Evolutionary conservation across 92 coral and sea anemone genomes (phyloP), one percentile per base, ranked within the genome.

Genomic region (Porites divaricata): DNA sequence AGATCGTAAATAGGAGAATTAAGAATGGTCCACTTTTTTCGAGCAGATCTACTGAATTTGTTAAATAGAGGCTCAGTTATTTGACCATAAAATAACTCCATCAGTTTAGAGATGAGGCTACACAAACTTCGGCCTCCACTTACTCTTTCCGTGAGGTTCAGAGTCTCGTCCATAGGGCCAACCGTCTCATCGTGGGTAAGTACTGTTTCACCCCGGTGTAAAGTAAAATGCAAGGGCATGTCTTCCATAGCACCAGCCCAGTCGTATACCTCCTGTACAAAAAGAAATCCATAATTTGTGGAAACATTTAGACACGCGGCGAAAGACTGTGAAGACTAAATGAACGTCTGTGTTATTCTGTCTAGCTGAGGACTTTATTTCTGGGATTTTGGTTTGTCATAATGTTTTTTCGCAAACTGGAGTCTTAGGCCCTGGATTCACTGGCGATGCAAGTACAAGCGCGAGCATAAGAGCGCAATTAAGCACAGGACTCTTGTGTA

Each of bases 271-370:
- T 62, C 66, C 66, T 62, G 66, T 62, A 20, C 9, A 15, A 62
- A 15, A 62, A 10, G 66, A 62, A 62, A 62, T 62, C 66, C 66
- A 62, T 62, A 62, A 62, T 62, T 62, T 62, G 66, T 62, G 66
- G 66, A 62, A 62, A 62, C 66, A 62, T 62, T n/a, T 62, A 62
- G 11, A 62, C 66, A 62, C 66, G 66, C 66, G 17, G 66, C 66
- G 66, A 62, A 62, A 62, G 66, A 62, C 66, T 62, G 66, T 62
- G 66, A 62, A 62, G 66, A 62, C 66, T 62, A 62, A 62, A 62
- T 62, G 66, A 62, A 62, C 16, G 8, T 62, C 9, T 10, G 66
- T 62, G 66, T 62, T 62, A 62, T 62, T 62, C 21, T 62, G 66
- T 62, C 11, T 10, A 62, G 66, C 66, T 62, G 66, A 62, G 66